These are phyloP conservation scores for Desmophyllum pertusum DNA, from an alignment of 92 coral and sea anemone species.

Conservation along the genomic window DNA sequence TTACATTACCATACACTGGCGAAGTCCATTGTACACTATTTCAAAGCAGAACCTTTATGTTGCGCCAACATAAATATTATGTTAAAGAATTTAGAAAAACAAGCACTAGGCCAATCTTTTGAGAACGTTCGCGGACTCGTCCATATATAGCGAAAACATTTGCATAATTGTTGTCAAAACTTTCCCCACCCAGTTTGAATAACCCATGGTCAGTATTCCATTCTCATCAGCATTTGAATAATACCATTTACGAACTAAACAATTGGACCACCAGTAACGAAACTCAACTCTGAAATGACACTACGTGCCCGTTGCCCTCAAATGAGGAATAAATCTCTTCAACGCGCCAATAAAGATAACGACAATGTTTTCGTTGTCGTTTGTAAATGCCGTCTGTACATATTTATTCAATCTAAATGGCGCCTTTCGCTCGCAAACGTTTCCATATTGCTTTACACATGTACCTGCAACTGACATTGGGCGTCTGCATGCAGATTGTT, in stretches of 20 bases:
- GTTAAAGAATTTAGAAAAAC: conserved; percentile 25
- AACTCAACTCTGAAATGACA: background rate
- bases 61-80: conserved; percentile 29
- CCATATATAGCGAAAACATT: conserved; percentile 21
- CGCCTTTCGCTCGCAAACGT: background rate
- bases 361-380: conserved; percentile 1
- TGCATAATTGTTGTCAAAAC: conserved; percentile 27
- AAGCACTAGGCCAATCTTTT: conserved; percentile 38
- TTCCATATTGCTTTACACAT: background rate
- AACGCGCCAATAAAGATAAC: background rate
- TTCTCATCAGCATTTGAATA: background rate
- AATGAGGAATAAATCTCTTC: background rate
- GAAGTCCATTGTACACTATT: conserved; percentile 6
- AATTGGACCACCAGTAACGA: background rate
- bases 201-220: background rate
- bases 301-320: too few species aligned
- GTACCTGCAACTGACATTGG: background rate
- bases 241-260: too few species aligned
- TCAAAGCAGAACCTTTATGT: conserved; percentile 8
- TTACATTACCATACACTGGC: background rate
- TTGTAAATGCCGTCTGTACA: conserved; percentile 5
- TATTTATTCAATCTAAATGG: conserved; percentile 2
- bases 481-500: background rate
- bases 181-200: conserved; percentile 13
- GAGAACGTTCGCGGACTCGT: conserved; percentile 7